These are phyloP conservation scores for Fregetta grallaria DNA, from an alignment of 2,113 vertebrate species.

Conservation along the genomic window DNA sequence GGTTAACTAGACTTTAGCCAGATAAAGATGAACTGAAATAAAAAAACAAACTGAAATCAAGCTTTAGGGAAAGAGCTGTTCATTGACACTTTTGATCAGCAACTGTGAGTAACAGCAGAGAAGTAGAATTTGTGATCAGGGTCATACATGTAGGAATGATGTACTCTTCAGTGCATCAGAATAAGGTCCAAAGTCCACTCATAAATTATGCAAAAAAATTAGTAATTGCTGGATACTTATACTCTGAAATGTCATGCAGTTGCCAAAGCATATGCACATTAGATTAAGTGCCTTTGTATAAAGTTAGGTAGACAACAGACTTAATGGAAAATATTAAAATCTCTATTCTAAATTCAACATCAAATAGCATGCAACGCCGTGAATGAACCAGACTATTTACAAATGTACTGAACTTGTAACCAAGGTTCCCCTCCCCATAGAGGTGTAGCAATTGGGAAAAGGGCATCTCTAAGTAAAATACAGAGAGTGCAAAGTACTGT, in stretches of 20 bases:
- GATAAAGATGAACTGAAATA: background rate
- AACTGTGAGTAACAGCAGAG: background rate
- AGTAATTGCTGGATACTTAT: background rate
- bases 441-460: background rate
- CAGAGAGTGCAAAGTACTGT: background rate
- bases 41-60: background rate
- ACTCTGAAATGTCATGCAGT: background rate
- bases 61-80: background rate
- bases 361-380: background rate
- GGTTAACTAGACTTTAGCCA: slow-evolving; percentile 31
- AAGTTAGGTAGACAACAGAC: background rate
- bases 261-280: background rate
- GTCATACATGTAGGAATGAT: background rate
- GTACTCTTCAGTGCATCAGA: background rate
- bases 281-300: slow-evolving; percentile 1
- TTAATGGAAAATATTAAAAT: background rate
- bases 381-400: background rate
- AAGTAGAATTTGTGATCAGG: slow-evolving; percentile 17
- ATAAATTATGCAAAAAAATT: background rate
- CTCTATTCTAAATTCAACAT: background rate
- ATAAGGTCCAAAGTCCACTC: background rate
- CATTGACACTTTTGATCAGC: background rate
- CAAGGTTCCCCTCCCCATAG: background rate
- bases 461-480: background rate
- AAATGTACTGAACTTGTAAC: background rate